Base-by-base conservation (phyloP, 2,113 vertebrate species). In the Mus spicilegus region DNA sequence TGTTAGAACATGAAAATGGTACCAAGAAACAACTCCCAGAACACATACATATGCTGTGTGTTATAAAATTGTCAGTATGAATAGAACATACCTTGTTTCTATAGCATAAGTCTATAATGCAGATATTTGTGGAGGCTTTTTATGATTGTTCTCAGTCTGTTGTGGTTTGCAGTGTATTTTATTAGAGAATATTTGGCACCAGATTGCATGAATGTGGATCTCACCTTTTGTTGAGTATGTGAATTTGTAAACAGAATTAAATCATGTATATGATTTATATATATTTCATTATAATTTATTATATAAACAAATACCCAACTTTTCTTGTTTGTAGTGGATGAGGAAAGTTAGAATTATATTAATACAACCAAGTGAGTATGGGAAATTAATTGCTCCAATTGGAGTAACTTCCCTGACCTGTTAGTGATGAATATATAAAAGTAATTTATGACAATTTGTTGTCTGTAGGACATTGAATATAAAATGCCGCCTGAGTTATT, bases 331-430 rank as follows among this genome's bases (percentile, higher is more conserved):
- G 39, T 39, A 54, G 92, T 82, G 42, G 73, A 36, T 1, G 20
- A 19, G 65, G 75, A 2, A 72, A 36, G 2, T 89, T 94, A n/a
- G 81, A 87, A 76, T 56, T 39, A 89, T 81, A 22, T 67, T 70
- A 84, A 24, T 56, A 20, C 9, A 39, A 63, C 5, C 81, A 46
- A 92, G 26, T 76, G 20, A 87, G 54, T 93, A 75, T 82, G 28
- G 89, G 72, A n/a, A 91, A 81, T 51, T 93, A 85, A 87, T 86
- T 93, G n/a, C 7, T 78, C 5, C 24, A 85, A 46, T 93, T 54
- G 42, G 56, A 85, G 54, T 90, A 54, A 92, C 33, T 61, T 92
- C 13, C 4, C 13, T 84, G 16, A 87, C 1, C 30, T 39, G n/a
- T 3, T 3, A 69, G 4, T 89, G 20, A 91, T 51, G 4, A 88